phyloP scores from a whole-genome alignment of 2,113 vertebrate species.

The Oplegnathus fasciatus region DNA sequence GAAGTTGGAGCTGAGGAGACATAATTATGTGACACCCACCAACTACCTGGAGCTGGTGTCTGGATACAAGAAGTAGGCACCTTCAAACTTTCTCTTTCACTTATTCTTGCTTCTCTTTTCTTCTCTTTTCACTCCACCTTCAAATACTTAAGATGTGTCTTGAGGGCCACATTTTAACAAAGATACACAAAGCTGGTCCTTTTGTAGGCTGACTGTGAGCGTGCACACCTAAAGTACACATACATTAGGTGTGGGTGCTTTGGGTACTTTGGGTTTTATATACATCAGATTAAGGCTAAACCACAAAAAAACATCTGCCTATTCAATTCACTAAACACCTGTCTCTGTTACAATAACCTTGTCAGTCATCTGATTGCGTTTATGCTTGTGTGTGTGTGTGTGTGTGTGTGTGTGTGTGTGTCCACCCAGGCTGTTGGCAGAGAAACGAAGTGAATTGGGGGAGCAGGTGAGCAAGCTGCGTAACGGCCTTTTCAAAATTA shows the following conservation, averaged over 20 bases:
- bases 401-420: background rate
- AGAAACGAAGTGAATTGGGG: constrained; percentile 88
- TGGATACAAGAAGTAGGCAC: constrained; percentile 90
- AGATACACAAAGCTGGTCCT: background rate
- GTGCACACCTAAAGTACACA: background rate
- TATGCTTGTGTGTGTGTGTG: background rate
- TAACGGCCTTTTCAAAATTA: constrained; percentile 90
- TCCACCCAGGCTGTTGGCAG: constrained; percentile 85
- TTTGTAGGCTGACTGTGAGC: background rate
- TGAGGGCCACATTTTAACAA: background rate
- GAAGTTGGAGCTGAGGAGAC: constrained; percentile 87
- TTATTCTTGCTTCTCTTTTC: background rate
- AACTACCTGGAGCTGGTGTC: constrained; percentile 94
- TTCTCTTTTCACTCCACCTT: background rate
- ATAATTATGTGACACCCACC: constrained; percentile 92
- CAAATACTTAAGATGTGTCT: background rate
- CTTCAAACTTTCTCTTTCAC: background rate
- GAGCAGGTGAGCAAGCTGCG: constrained; percentile 89
- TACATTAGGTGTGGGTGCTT: background rate
- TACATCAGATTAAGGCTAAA: background rate
- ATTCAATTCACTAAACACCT: background rate
- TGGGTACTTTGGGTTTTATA: background rate
- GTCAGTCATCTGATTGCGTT: background rate
- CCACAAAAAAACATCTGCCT: too few species aligned
- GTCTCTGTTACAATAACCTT: background rate